Conservation (phyloP, 2,113 vertebrate species). For the Mus pahari region DNA sequence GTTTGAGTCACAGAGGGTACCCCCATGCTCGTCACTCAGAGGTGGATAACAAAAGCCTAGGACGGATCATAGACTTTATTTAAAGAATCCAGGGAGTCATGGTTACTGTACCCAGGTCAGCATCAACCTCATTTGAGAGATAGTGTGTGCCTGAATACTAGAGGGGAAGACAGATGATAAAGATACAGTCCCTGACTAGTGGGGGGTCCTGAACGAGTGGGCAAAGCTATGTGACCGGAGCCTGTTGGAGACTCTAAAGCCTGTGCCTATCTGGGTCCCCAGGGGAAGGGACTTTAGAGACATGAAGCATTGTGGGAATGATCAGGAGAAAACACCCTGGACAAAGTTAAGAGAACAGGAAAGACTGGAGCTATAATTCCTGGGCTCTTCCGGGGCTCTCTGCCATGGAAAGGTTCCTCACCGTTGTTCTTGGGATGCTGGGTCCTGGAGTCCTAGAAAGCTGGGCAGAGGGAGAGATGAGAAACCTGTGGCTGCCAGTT, state of each 20-base stretch:
- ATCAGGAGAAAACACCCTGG: neutral
- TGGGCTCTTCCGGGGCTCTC: neutral
- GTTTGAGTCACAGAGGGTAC: neutral
- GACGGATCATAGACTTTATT: neutral
- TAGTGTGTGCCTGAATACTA: rapidly evolving
- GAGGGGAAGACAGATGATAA: no score
- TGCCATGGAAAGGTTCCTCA: rapidly evolving
- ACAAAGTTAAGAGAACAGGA: neutral
- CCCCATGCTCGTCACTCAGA: neutral
- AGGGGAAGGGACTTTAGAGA: neutral
- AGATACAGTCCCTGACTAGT: rapidly evolving
- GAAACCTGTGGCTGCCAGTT: neutral
- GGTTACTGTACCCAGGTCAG: rapidly evolving
- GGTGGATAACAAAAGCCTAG: neutral
- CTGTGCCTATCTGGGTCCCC: neutral
- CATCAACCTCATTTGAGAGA: neutral
- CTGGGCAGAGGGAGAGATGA: neutral
- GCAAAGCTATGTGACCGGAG: no score
- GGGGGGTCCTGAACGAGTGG: neutral
- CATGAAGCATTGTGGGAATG: neutral
- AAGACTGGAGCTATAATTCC: neutral
- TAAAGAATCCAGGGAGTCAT: neutral
- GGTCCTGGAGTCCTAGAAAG: neutral
- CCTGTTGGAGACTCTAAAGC: neutral
- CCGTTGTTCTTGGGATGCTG: no score